Evolutionary conservation across 2,113 vertebrate genomes (phyloP), one percentile per base, ranked within the genome.

Genomic region (Myrmophylax atrothorax): DNA sequence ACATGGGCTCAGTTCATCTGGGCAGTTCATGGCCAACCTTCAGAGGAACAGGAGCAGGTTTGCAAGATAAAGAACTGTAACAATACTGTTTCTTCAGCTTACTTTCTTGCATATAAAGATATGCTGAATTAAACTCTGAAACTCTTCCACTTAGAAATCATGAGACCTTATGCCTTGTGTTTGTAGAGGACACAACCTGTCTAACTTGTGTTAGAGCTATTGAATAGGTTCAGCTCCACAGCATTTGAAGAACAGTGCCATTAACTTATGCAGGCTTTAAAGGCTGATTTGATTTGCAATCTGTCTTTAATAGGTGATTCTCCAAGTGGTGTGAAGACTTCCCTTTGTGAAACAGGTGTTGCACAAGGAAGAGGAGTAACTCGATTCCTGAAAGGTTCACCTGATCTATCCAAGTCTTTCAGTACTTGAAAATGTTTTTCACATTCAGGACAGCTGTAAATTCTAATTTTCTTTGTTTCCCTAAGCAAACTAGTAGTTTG

Each of bases 281-380:
- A 69, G 68, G 60, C 47, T 95, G 86, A 64, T 47, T 78, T 95
- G 60, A 69, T 86, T 73, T 94, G 49, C 86, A 82, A 37, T 84
- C 35, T 93, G 15, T 87, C 56, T 83, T 95, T 93, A 55, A 66
- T 90, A 98, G 98, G 94, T 96, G 82, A 66, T 74, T 83, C 81
- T 94, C 94, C 97, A 6, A 50, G 87, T 78, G 97, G 96, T 83
- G 92, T 95, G 94, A 98, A 95, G 69, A 76, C 59, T 56, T 74
- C 74, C 23, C 28, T 78, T 35, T 95, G 74, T 88, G 93, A 63
- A 55, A 50, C 44, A 40, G 96, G 66, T 73, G 84, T 14, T 40
- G 84, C 78, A 22, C 82, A 94, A 69, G 98, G 98, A 91, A 96
- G 98, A 97, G 98, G 98, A 83, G 96, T 98, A 40, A 97, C 81